Evolutionary conservation across 2,797 vertebrate genomes (phyloP).

Genomic region (Peromyscus nudipes): DNA sequence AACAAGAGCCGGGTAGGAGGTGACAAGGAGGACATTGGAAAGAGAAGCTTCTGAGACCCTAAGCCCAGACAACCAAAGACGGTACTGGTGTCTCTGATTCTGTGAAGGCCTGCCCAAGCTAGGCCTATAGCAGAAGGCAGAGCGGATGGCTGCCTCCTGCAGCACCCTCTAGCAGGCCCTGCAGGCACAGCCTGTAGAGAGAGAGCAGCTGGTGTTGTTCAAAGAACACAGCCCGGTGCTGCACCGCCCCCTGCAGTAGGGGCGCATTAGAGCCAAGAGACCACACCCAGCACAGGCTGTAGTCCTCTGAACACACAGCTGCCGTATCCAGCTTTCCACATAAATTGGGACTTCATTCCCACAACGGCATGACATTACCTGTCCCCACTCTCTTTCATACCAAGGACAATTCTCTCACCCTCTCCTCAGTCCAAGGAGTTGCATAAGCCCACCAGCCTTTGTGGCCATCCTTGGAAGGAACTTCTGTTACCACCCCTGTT

Average conservation of each 20-base stretch:
- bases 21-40: not conserved
- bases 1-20: not conserved
- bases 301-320: not conserved
- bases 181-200: not conserved
- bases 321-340: not conserved
- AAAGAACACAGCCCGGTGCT: not conserved
- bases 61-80: not conserved
- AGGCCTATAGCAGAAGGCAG: not conserved
- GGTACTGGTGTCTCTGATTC: not conserved
- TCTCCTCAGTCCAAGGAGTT: not conserved
- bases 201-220: not conserved
- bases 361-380: not conserved
- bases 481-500: not conserved
- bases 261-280: not conserved
- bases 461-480: not conserved
- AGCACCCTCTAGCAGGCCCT: not conserved
- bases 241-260: not conserved
- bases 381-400: not conserved
- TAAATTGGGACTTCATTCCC: too few relatives aligned
- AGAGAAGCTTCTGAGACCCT: not conserved
- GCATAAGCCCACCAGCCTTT: not conserved
- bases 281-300: not conserved
- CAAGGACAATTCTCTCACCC: not conserved
- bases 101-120: not conserved
- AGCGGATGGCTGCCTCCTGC: not conserved